Percentiles rank a stretch among this genome's conserved stretches.
Conservation (phyloP, 35 echinoderm and acorn worm species). For the Chiridota heheva region DNA sequence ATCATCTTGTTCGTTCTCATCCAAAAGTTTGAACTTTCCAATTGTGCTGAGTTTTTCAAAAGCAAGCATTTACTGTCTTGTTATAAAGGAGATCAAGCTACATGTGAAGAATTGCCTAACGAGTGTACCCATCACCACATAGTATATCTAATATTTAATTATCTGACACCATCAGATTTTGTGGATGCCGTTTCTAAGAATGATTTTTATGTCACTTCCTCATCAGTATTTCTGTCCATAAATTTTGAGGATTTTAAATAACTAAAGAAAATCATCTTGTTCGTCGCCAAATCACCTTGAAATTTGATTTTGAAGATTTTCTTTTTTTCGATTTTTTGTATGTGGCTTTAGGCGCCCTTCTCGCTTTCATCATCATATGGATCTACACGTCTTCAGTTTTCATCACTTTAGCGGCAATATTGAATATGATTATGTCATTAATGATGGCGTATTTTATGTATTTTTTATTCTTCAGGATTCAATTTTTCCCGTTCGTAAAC, state of each 20-base stretch:
- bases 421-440: slow-evolving; percentile 79
- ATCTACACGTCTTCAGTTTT: slow-evolving; percentile 69
- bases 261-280: slow-evolving; percentile 18
- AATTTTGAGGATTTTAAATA: not conserved
- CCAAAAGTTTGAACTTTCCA: slow-evolving; percentile 30
- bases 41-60: slow-evolving; percentile 51
- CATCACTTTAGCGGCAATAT: slow-evolving; percentile 52
- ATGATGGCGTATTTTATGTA: slow-evolving; percentile 75
- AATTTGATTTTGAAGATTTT: slow-evolving; percentile 73
- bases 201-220: slow-evolving; percentile 2
- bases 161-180: slow-evolving; percentile 26
- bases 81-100: not conserved
- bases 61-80: not conserved
- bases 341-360: slow-evolving; percentile 18
- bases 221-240: slow-evolving; percentile 24
- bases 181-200: not conserved
- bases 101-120: slow-evolving; percentile 12
- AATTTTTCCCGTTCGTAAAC: slow-evolving; percentile 90
- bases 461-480: slow-evolving; percentile 47
- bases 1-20: slow-evolving; percentile 19
- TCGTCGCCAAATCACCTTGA: slow-evolving; percentile 43
- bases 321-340: slow-evolving; percentile 47
- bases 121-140: slow-evolving; percentile 37
- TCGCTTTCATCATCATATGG: slow-evolving; percentile 68
- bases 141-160: slow-evolving; percentile 40